Percentiles rank a stretch among this genome's conserved stretches.
Evolutionary conservation across 2,888 invertebrate species (phyloP).

Genomic region (Eupithecia pulchellata): DNA sequence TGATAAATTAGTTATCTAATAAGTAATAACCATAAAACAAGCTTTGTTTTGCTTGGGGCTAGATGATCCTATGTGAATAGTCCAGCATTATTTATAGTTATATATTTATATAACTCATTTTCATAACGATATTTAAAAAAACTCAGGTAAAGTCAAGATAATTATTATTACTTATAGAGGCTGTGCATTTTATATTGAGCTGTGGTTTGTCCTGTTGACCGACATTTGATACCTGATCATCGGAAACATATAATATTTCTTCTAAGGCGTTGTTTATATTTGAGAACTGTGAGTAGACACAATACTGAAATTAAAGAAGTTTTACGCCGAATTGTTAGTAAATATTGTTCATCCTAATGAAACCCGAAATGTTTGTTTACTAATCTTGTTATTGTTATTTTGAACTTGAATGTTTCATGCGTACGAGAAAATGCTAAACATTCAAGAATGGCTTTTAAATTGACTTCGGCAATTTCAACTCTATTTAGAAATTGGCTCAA

Average conservation of each 20-base stretch:
- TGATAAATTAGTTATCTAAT: too few relatives aligned
- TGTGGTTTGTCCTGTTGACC: conserved; percentile 19
- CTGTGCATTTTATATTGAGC: neutral
- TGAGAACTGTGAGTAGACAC: neutral
- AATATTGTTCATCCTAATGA: too few relatives aligned
- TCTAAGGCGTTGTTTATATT: conserved; percentile 18
- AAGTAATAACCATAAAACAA: too few relatives aligned
- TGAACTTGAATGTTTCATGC: too few relatives aligned
- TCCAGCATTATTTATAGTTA: too few relatives aligned
- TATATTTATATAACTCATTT: neutral
- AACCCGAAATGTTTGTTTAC: neutral
- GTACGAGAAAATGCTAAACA: neutral
- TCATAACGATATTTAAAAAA: neutral
- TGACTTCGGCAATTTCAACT: neutral
- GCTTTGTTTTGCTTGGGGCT: too few relatives aligned
- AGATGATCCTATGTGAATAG: too few relatives aligned
- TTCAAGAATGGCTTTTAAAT: neutral
- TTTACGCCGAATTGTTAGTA: too few relatives aligned
- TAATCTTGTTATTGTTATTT: too few relatives aligned
- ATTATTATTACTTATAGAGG: neutral
- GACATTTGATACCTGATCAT: conserved; percentile 20
- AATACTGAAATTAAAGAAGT: too few relatives aligned
- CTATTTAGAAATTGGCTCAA: neutral
- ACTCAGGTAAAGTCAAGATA: neutral
- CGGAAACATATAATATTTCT: conserved; percentile 23